Evolutionary conservation across 2,888 invertebrate species (phyloP), one percentile per base, ranked within the genome.

Genomic region (Cyrtodaria siliqua): DNA sequence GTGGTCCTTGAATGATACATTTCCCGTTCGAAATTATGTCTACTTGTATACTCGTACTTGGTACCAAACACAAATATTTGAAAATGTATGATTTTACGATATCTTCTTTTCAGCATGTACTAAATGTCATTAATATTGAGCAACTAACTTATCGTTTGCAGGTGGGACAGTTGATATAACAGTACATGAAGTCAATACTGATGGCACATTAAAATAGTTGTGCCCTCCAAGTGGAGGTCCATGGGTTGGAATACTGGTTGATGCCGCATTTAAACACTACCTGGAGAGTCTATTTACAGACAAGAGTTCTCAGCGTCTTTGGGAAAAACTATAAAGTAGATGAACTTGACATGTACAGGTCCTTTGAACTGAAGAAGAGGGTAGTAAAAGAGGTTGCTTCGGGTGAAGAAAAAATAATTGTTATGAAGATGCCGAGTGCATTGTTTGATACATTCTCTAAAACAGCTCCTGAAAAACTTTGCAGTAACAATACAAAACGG

Each of bases 141-240:
- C 12, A 33, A 33, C 12, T 8, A 4, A 33, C 47, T 47, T 18
- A 16, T 23, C 53, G 2, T 18, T 64, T 68, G 8, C 47, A 74
- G 74, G 74, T 24, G 69, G 74, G 1, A 69, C 74, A 26, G 74
- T 69, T 23, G 69, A 74, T 29, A 74, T 74, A 44, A 69, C 74
- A n/a, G 26, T 74, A 2, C 69, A 74, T 60, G 68, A 74, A 40
- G 63, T 69, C 2, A 44, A 63, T 18, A 57, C 44, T 26, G 18
- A 24, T 2, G 68, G 49, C 6, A 66, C 66, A 20, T 50, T 74
- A 16, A 62, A 63, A 24, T 68, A 74, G 26, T 33, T 74, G 14
- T 53, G 59, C 29, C 42, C 40, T n/a, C 63, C 74, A 8, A 69
- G 59, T 27, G 69, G 74, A 40, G 74, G 74, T 8, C 63, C 62